phyloP scores from a whole-genome alignment of 2,113 vertebrate genomes.

The Pseudopodoces humilis region DNA sequence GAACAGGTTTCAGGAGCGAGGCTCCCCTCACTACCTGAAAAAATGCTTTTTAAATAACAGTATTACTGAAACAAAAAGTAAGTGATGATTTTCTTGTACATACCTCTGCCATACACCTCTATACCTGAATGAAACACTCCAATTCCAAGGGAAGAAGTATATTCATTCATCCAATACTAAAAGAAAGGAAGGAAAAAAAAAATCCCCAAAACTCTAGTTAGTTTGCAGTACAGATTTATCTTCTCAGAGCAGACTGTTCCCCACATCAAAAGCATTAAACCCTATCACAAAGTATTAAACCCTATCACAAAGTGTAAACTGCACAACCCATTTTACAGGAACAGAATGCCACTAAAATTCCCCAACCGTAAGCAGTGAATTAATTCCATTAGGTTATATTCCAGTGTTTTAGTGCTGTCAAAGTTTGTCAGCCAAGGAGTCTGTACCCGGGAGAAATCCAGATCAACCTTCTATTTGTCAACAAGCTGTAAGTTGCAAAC shows the following conservation, averaged over 20 bases:
- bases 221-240: background rate
- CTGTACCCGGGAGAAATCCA: background rate
- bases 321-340: background rate
- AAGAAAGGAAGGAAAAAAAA: slow-evolving; percentile 4
- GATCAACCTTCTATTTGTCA: background rate
- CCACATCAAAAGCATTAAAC: background rate
- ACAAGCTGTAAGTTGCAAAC: background rate
- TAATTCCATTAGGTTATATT: background rate
- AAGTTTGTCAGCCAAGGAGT: background rate
- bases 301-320: background rate
- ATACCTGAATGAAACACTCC: slow-evolving; percentile 99
- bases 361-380: background rate
- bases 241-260: background rate
- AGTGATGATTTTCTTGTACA: background rate
- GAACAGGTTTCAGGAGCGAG: background rate
- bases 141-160: slow-evolving; percentile 95
- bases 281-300: background rate
- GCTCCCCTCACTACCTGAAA: background rate
- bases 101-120: slow-evolving; percentile 98
- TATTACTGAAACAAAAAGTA: background rate
- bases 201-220: background rate
- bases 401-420: background rate
- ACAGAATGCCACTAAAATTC: background rate
- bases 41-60: background rate
- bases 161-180: slow-evolving; percentile 99